Base-by-base conservation (phyloP, 2,888 invertebrate genomes). In the Eupithecia subfuscata region DNA sequence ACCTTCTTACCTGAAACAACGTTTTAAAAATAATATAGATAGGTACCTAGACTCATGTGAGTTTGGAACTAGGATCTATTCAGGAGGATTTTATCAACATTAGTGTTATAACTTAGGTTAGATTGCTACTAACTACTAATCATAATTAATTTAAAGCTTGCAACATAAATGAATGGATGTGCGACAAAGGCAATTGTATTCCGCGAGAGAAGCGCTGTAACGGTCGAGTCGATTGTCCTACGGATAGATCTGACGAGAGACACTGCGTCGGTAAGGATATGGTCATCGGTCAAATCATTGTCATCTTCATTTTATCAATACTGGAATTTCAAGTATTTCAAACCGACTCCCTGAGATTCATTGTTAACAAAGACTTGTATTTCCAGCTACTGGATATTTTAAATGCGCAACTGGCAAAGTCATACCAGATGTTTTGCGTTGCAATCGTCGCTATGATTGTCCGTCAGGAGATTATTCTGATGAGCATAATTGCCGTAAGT, bases 401-500 rank as follows among this genome's bases (percentile, higher is more conserved):
- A 95, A 93, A 89, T 98, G 98, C 95, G 95, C 96, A 84, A 95
- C 93, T 86, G 96, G 96, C 84, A 95, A 94, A 87, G 95, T 96
- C 86, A 96, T 97, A 86, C 91, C 95, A 52, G 88, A 92, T 81
- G 88, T 89, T 82, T 92, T 93, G 87, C 93, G 95, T 86, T 97
- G 97, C 91, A 96, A 97, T 91, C 95, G 95, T 71, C 92, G 91
- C 75, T 95, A 95, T 83, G 97, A 97, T 94, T 97, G 97, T 89
- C 90, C 91, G 82, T 80, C 76, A 56, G 92, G 90, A 77, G 97
- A 98, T 94, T 95, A 96, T 88, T 96, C 97, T 60, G 97, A 98
- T 89, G 97, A 97, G 92, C 95, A 95, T 84, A 95, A 96, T 88
- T 97, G 97, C 95, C 96, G 97, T 97, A 97, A 97, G 97, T 96